Evolutionary conservation across 2,888 invertebrate species (phyloP).

Genomic region (Drosophila aldrichi): DNA sequence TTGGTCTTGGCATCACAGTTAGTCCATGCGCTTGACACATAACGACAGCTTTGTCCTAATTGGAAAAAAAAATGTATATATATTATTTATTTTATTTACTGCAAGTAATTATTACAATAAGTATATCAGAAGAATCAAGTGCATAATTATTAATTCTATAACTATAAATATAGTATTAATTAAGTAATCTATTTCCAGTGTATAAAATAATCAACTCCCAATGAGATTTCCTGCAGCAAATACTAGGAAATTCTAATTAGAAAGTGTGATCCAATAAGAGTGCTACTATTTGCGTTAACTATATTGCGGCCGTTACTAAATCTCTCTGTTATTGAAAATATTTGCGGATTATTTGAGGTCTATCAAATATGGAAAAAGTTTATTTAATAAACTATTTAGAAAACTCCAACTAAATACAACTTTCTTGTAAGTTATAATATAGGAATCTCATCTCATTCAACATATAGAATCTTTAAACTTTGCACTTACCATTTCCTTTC

Average conservation of each 20-base stretch:
- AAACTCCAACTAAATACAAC: not conserved
- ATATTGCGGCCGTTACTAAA: not conserved
- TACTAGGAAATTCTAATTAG: not conserved
- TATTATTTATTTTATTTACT: no score
- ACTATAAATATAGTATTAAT: no score
- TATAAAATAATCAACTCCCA: not conserved
- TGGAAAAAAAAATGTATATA: no score
- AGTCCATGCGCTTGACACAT: conserved; percentile 94
- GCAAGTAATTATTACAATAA: no score
- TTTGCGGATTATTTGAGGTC: not conserved
- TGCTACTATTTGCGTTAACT: not conserved
- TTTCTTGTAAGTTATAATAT: no score
- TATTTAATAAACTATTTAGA: not conserved
- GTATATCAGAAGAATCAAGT: no score
- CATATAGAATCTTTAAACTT: not conserved
- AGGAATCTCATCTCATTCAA: no score
- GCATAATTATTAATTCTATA: no score
- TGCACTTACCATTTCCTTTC: conserved; percentile 60
- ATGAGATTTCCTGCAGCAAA: not conserved
- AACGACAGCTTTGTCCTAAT: conserved; percentile 89
- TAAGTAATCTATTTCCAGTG: no score
- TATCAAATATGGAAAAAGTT: not conserved
- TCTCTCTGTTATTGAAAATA: not conserved
- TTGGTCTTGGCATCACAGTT: conserved; percentile 94
- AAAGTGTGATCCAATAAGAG: not conserved